phyloP scores from a whole-genome alignment of 2,888 invertebrate genomes.

The Syritta pipiens region DNA sequence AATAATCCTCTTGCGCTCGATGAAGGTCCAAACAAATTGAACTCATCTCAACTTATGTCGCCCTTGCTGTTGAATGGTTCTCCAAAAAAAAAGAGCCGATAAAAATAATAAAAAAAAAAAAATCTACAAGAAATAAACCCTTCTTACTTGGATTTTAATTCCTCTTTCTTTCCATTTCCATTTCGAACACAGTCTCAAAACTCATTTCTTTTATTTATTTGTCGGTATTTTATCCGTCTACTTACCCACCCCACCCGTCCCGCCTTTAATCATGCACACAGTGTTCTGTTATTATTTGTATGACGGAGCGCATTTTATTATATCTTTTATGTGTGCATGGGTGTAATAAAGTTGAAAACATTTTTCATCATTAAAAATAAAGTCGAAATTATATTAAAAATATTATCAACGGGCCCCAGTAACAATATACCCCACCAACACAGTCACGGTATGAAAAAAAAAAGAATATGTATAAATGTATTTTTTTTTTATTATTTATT shows the following conservation, averaged over 20 bases:
- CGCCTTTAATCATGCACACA: slow-evolving; percentile 60
- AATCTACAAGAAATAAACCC: slow-evolving; percentile 13
- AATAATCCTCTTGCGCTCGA: slow-evolving; percentile 36
- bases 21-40: slow-evolving; percentile 57
- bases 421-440: slow-evolving; percentile 46
- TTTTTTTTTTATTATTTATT: slow-evolving; percentile 62
- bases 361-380: slow-evolving; percentile 70
- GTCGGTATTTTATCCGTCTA: slow-evolving; percentile 61
- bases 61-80: slow-evolving; percentile 21
- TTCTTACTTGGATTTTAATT: slow-evolving; percentile 38
- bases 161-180: slow-evolving; percentile 34
- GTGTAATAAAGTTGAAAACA: slow-evolving; percentile 69
- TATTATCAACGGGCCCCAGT: slow-evolving; percentile 59
- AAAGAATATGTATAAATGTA: background rate
- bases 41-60: slow-evolving; percentile 51
- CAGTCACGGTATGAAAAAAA: too few species aligned
- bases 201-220: slow-evolving; percentile 64
- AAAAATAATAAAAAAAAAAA: background rate
- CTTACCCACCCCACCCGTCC: slow-evolving; percentile 31
- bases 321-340: slow-evolving; percentile 67
- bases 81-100: slow-evolving; percentile 1
- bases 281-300: slow-evolving; percentile 61
- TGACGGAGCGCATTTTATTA: slow-evolving; percentile 68
- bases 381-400: slow-evolving; percentile 69
- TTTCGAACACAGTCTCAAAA: slow-evolving; percentile 39